A percentile compares a stretch with the other conserved stretches of the same genome.
These are phyloP conservation scores for Drosophila micromelanica DNA, from an alignment of 1,140 invertebrate species.

Conservation along the genomic window DNA sequence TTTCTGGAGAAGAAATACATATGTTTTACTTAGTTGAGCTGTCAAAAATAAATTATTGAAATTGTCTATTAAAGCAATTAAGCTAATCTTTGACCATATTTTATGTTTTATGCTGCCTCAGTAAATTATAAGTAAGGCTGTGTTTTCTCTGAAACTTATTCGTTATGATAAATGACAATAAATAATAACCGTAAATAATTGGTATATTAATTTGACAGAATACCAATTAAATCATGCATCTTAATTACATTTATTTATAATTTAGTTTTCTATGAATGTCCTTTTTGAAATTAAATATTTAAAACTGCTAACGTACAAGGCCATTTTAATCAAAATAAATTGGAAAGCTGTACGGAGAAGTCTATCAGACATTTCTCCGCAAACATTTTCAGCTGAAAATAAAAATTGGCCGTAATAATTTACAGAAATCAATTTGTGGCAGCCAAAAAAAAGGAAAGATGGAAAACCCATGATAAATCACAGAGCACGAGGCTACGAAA, in stretches of 20 bases:
- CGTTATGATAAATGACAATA: no score
- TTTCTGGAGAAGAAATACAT: neutral
- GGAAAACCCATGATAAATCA: slow-evolving; percentile 20
- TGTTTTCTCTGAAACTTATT: no score
- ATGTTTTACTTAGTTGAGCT: neutral
- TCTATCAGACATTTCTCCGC: neutral
- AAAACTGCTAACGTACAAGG: neutral
- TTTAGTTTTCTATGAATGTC: neutral
- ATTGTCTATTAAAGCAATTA: neutral
- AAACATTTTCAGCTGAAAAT: slow-evolving; percentile 13
- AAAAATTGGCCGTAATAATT: slow-evolving; percentile 45
- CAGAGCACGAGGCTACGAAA: slow-evolving; percentile 2
- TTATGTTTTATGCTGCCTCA: no score
- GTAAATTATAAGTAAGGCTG: no score
- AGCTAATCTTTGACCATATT: neutral
- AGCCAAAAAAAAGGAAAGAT: slow-evolving; percentile 19
- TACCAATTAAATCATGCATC: no score
- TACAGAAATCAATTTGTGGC: slow-evolving; percentile 42
- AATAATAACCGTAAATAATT: no score
- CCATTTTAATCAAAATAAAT: slow-evolving; percentile 4
- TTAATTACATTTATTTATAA: neutral
- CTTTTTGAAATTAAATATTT: no score
- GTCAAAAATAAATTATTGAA: neutral
- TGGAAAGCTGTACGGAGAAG: no score
- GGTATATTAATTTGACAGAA: no score